phyloP scores from a whole-genome alignment of 2,113 vertebrate genomes.

The Bos indicus region DNA sequence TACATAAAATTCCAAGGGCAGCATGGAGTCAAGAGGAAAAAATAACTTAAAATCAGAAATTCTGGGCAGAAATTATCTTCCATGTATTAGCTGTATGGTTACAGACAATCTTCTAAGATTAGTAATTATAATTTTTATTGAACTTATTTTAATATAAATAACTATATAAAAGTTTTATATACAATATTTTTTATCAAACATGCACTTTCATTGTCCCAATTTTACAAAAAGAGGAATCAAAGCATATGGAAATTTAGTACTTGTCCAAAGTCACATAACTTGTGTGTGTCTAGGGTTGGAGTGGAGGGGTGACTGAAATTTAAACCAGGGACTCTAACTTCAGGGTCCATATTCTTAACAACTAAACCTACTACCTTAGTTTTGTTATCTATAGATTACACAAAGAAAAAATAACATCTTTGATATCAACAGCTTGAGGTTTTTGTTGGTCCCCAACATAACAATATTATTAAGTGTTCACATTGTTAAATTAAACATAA shows the following conservation, averaged over 20 bases:
- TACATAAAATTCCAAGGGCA: not conserved
- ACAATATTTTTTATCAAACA: not conserved
- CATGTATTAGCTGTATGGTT: not conserved
- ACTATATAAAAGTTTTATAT: not conserved
- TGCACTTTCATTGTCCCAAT: not conserved
- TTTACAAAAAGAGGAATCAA: not conserved
- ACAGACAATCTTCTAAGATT: not conserved
- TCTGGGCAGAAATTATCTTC: not conserved
- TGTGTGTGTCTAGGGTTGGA: not conserved
- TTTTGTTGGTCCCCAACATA: not conserved
- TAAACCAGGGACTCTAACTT: not conserved
- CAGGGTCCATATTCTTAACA: not conserved
- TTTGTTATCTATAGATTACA: not conserved
- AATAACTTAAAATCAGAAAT: not conserved
- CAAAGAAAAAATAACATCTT: not conserved
- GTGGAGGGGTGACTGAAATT: not conserved
- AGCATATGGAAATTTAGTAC: not conserved
- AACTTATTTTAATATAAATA: not conserved
- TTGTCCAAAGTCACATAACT: not conserved
- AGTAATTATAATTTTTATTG: not conserved
- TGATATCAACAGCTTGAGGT: not conserved
- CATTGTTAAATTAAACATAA: not conserved
- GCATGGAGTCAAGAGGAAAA: not conserved
- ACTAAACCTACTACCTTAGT: not conserved
- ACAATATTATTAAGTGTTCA: not conserved